Base-by-base conservation (phyloP, 2,113 vertebrate genomes). In the Agelaius phoeniceus region DNA sequence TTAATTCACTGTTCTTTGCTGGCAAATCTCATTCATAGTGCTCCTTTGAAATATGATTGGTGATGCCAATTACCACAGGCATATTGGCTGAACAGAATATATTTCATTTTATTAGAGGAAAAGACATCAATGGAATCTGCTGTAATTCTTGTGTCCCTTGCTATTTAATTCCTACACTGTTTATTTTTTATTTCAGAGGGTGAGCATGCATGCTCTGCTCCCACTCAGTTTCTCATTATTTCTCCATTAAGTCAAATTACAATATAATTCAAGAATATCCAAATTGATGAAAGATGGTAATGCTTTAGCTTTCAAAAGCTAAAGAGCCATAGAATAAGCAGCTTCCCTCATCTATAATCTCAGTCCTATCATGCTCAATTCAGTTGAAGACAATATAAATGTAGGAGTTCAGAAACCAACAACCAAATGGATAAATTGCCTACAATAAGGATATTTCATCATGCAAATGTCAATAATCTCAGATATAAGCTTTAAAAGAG, bases 1-100 rank as follows among this genome's bases (percentile, higher is more conserved):
- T 95, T 94, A 96, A 95, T 89, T 96, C 87, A 69, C 87, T 82
- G 14, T 87, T 89, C 84, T 89, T 87, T 87, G 63, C 65, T 57
- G 74, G 91, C 85, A 91, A 85, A 79, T 87, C 74, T 87, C 84
- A 67, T 91, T 84, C 73, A 88, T 35, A 57, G 66, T 8, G 33
- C 46, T 80, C 41, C 89, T 90, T 91, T 91, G 94, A 93, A 95
- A 94, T 77, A 77, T n/a, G 75, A 73, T 46, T 80, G 87, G 87
- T 77, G 75, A 88, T 91, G 82, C 84, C 37, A 31, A 85, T 96
- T 94, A 96, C 89, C 78, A 89, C 67, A 84, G 62, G 54, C 54
- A 63, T 63, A 77, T 84, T 31, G 13, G 33, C 20, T 84, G 72
- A 76, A 67, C 46, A 35, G 65, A 92, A 90, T 77, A 84, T 67